A percentile compares a stretch with the other conserved stretches of the same genome.
Evolutionary conservation across 2,113 vertebrate genomes (phyloP).

Genomic region (Cyrtonyx montezumae): DNA sequence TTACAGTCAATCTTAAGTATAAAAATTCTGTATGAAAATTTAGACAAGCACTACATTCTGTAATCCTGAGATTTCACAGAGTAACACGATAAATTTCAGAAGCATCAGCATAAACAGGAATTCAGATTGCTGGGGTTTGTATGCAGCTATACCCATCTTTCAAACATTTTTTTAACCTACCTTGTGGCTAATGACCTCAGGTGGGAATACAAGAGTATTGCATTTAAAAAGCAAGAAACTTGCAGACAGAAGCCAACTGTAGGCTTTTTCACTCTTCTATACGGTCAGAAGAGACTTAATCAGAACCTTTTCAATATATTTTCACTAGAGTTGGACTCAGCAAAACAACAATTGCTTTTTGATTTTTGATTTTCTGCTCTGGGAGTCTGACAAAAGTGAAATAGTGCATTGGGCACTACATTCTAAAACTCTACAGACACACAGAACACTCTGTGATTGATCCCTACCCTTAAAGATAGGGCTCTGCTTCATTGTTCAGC

Average conservation of each 20-base stretch:
- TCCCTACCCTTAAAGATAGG: not conserved
- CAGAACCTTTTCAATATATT: not conserved
- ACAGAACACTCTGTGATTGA: not conserved
- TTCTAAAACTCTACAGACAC: not conserved
- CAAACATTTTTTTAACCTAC: constrained; percentile 77
- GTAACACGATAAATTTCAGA: constrained; percentile 72
- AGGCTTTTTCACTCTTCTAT: constrained; percentile 29
- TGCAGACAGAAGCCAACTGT: constrained; percentile 47
- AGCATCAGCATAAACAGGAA: constrained; percentile 77
- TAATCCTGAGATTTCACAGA: constrained; percentile 59
- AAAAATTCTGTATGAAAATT: constrained; percentile 43
- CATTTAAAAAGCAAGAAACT: constrained; percentile 49
- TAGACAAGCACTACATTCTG: constrained; percentile 58
- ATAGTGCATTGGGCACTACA: not conserved
- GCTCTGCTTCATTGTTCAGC: not conserved
- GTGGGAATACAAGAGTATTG: constrained; percentile 73
- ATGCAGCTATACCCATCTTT: constrained; percentile 65
- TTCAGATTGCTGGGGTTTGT: constrained; percentile 55
- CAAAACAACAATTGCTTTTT: constrained; percentile 9
- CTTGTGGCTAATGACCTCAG: constrained; percentile 80
- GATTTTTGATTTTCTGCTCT: not conserved
- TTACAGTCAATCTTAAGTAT: not conserved
- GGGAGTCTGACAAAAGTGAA: constrained; percentile 20
- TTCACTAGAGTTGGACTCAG: not conserved
- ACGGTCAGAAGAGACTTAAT: constrained; percentile 18